Percentiles rank a stretch among this genome's conserved stretches.
Evolutionary conservation across 2,888 invertebrate species (phyloP).

Genomic region (Hypercompe scribonia): DNA sequence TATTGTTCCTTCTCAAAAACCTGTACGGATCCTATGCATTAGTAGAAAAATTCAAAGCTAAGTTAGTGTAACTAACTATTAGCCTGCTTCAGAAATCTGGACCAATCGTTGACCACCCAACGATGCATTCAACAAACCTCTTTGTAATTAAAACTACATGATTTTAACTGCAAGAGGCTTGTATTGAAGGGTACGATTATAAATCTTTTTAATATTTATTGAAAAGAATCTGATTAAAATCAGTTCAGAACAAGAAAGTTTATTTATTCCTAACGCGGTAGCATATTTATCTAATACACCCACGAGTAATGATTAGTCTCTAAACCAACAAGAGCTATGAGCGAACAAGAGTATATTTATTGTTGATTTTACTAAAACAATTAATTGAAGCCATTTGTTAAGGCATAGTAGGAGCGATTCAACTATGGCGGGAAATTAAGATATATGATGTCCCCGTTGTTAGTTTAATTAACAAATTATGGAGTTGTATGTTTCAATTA

Average conservation of each 20-base stretch:
- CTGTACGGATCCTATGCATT: neutral
- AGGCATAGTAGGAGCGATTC: slow-evolving; percentile 24
- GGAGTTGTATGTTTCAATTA: slow-evolving; percentile 57
- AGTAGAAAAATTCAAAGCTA: neutral
- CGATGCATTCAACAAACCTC: no score
- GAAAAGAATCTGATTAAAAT: neutral
- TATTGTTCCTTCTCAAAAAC: neutral
- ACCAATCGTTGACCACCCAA: neutral
- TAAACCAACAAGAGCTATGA: neutral
- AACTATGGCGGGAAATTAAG: slow-evolving; percentile 57
- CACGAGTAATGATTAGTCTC: neutral
- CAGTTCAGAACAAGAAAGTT: neutral
- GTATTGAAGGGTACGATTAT: neutral
- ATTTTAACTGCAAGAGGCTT: neutral
- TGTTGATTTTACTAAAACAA: slow-evolving; percentile 22
- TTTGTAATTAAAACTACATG: no score
- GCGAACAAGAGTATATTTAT: neutral
- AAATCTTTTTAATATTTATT: neutral
- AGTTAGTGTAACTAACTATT: neutral
- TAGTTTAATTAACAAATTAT: slow-evolving; percentile 67
- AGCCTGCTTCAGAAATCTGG: neutral
- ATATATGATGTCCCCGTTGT: slow-evolving; percentile 56
- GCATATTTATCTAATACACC: neutral
- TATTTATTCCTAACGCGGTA: neutral
- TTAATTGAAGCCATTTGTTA: slow-evolving; percentile 32